Conservation (phyloP, 2,797 vertebrate species). For the Carapus acus region DNA sequence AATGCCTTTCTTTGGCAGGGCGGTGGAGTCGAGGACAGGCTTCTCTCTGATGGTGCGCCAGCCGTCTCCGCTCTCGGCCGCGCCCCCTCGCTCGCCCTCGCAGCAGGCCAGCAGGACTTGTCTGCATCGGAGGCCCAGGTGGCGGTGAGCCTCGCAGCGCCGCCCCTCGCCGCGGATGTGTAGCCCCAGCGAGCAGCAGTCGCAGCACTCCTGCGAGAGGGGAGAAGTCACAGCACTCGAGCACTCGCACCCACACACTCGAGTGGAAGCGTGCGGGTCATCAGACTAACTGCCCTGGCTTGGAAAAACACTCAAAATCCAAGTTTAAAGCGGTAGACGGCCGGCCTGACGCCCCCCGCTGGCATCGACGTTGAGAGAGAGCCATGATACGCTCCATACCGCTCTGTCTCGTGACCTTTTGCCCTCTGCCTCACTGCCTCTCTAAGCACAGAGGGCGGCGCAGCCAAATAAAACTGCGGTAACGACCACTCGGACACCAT, state of each 20-base stretch:
- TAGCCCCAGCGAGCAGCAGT: constrained; percentile 86
- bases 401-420: constrained; percentile 6
- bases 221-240: constrained; percentile 7
- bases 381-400: no score
- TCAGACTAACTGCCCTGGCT: not conserved
- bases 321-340: no score
- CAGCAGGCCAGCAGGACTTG: constrained; percentile 86
- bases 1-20: constrained; percentile 75
- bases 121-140: constrained; percentile 84
- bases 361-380: constrained; percentile 9
- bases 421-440: constrained; percentile 14
- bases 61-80: constrained; percentile 48
- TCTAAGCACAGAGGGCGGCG: constrained; percentile 1
- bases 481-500: constrained; percentile 30
- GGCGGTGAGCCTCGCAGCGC: constrained; percentile 74
- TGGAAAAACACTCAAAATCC: constrained; percentile 6
- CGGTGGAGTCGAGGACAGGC: constrained; percentile 60
- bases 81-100: constrained; percentile 65
- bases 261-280: not conserved
- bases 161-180: constrained; percentile 71
- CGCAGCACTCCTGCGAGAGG: constrained; percentile 83
- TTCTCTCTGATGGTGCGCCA: constrained; percentile 73
- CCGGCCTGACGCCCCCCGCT: not conserved
- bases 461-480: constrained; percentile 37
- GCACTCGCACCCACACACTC: not conserved